Conservation (phyloP, 2,888 invertebrate genomes). For the Tenthredo mesomela region DNA sequence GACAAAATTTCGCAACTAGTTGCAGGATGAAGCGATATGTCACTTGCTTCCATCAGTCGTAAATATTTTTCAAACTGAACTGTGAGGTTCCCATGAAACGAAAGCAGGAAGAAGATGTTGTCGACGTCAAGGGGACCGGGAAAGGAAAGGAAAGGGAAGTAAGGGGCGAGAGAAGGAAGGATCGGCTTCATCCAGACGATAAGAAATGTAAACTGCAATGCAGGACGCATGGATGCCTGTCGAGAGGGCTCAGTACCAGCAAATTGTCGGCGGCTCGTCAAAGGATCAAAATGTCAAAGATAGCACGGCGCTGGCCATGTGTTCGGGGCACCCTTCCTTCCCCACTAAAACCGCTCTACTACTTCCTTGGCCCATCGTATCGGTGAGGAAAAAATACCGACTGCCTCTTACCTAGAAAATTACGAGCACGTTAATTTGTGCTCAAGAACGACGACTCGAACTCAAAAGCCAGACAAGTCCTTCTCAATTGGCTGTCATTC, state of each 20-base stretch:
- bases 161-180: background rate
- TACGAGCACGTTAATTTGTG: constrained; percentile 47
- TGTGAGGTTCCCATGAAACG: constrained; percentile 35
- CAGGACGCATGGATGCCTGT: constrained; percentile 51
- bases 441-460: constrained; percentile 35
- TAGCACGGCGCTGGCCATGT: constrained; percentile 50
- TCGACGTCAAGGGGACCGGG: constrained; percentile 8
- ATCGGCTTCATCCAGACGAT: constrained; percentile 48
- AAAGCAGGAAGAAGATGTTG: constrained; percentile 35
- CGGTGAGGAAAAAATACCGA: constrained; percentile 30
- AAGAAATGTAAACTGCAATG: constrained; percentile 53
- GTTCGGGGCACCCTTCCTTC: constrained; percentile 33
- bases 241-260: constrained; percentile 49
- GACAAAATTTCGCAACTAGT: background rate
- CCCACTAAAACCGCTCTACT: background rate
- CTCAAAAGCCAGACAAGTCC: constrained; percentile 2
- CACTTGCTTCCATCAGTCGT: constrained; percentile 17
- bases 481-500: constrained; percentile 11
- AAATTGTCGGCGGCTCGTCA: constrained; percentile 54
- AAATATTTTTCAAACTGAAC: constrained; percentile 37
- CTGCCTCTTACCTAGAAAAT: constrained; percentile 41
- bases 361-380: constrained; percentile 34
- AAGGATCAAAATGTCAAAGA: constrained; percentile 52
- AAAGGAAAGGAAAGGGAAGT: background rate
- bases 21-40: background rate